A percentile compares a stretch with the other conserved stretches of the same genome.
These are phyloP conservation scores for Nibea coibor DNA, from an alignment of 2,113 vertebrate genomes.

Conservation along the genomic window DNA sequence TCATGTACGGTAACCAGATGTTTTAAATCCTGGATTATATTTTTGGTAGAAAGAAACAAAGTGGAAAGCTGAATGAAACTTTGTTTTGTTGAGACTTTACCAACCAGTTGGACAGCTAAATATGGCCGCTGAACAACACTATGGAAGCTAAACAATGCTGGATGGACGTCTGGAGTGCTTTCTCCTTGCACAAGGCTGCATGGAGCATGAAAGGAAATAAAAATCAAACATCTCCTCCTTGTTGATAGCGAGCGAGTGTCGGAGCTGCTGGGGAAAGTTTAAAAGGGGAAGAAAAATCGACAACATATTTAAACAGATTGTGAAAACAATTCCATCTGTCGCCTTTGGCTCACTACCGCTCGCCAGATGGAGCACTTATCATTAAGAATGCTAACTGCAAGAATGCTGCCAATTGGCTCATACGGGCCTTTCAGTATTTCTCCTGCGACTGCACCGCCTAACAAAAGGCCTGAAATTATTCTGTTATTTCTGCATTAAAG, in stretches of 20 bases:
- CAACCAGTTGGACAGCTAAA: neutral
- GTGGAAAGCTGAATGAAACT: neutral
- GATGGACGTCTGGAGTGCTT: neutral
- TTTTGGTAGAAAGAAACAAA: neutral
- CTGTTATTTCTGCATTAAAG: constrained; percentile 70
- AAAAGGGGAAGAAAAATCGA: constrained; percentile 81
- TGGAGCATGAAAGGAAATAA: constrained; percentile 41
- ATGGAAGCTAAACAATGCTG: neutral
- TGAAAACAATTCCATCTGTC: constrained; percentile 88
- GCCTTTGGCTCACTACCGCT: constrained; percentile 75
- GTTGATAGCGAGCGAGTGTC: constrained; percentile 56
- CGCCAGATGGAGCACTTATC: constrained; percentile 83
- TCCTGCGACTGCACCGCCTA: constrained; percentile 52
- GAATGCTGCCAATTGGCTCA: constrained; percentile 77
- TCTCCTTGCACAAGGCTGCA: neutral
- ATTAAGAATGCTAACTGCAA: constrained; percentile 81
- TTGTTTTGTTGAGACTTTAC: neutral
- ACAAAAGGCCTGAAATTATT: constrained; percentile 76
- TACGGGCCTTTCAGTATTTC: constrained; percentile 58
- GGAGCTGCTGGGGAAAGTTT: constrained; percentile 69
- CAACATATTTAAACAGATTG: constrained; percentile 86
- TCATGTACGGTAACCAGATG: too few species aligned
- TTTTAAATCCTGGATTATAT: neutral
- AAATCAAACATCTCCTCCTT: constrained; percentile 66
- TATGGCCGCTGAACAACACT: neutral